Base-by-base conservation (phyloP, 2,113 vertebrate species). In the Sclerurus mexicanus region DNA sequence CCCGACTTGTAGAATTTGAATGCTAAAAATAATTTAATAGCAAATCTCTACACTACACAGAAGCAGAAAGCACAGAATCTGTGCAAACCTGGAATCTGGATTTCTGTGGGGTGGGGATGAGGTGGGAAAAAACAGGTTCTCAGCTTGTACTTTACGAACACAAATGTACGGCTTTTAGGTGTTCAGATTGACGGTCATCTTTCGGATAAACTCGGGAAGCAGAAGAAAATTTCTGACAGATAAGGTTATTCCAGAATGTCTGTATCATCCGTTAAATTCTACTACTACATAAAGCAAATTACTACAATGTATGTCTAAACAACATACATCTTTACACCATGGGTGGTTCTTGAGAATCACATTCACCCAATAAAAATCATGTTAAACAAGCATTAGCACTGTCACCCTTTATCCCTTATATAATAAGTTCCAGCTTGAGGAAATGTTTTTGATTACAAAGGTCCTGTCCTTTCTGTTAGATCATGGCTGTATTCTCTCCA, bases 381-480 rank as follows among this genome's bases (percentile, higher is more conserved):
- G 83, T 94, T 94, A 87, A 78, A 89, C 28, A 4, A 90, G 49
- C 60, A 96, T 96, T 93, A 94, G 73, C 66, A 27, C 64, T 90
- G 92, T 87, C 96, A 89, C 80, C 69, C 83, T 92, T 96, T 93
- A 96, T 94, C 85, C 93, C 19, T 67, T 78, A 81, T 81, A 73
- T 96, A 96, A 94, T 92, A 86, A 2, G 3, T 82, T 95, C 90
- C 96, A 96, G 95, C 90, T 93, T 96, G 95, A 90, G 90, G 95
- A 94, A 93, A 94, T 90, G 95, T 64, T 96, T 96, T 85, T 88
- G 76, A 93, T 95, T 97, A 93, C 88, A 92, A 66, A 87, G 90
- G 90, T 94, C 88, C 40, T 78, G 92, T 95, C 79, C 93, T 78
- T 79, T 77, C 68, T 93, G 83, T 95, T 96, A 95, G 88, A 95